Percentiles rank a stretch among this genome's conserved stretches.
These are phyloP conservation scores for Luscinia luscinia DNA, from an alignment of 2,797 vertebrate species.

Conservation along the genomic window DNA sequence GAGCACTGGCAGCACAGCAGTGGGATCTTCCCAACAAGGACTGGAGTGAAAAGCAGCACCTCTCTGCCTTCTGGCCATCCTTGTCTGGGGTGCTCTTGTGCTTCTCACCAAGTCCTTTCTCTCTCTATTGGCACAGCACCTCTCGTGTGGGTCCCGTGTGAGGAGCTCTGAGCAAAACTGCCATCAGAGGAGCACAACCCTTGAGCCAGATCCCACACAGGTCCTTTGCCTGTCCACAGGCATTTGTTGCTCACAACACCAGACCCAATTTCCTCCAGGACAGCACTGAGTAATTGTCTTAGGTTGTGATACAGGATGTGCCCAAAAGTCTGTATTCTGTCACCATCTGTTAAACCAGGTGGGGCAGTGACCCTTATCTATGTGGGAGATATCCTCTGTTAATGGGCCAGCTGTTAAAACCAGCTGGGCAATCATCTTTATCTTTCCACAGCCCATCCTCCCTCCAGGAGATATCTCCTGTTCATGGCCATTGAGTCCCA, in stretches of 20 bases:
- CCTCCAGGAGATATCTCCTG: too few species aligned
- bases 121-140: background rate
- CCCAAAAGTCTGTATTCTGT: too few species aligned
- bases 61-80: background rate
- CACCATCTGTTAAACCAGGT: too few species aligned
- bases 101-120: background rate
- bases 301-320: too few species aligned
- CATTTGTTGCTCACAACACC: background rate
- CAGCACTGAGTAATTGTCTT: background rate
- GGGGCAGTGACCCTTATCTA: too few species aligned
- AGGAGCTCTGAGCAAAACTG: background rate
- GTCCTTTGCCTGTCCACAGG: background rate
- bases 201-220: background rate
- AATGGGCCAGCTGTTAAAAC: too few species aligned
- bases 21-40: background rate
- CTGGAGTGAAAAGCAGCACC: background rate
- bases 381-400: too few species aligned
- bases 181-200: too few species aligned
- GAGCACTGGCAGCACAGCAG: background rate
- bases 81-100: too few species aligned
- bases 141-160: rapidly evolving
- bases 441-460: too few species aligned
- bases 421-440: too few species aligned
- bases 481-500: too few species aligned
- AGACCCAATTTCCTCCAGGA: background rate